phyloP scores from a whole-genome alignment of 1,140 invertebrate genomes.

The Lordiphosa collinella region DNA sequence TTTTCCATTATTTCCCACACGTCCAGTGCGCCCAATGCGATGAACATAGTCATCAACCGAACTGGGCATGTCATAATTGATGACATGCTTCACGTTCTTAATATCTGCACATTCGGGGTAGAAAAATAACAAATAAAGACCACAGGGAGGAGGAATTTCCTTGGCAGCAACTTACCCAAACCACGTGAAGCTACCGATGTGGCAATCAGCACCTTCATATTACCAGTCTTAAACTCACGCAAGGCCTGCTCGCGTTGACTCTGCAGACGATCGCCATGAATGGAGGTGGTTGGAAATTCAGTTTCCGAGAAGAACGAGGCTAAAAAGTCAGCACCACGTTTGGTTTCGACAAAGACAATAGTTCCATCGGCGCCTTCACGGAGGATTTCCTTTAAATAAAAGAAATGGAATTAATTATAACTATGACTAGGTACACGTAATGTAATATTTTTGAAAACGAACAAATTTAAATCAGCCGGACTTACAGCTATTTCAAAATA shows the following conservation, averaged over 20 bases:
- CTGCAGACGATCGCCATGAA: slow-evolving; percentile 95
- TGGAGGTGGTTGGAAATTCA: slow-evolving; percentile 89
- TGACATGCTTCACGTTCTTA: slow-evolving; percentile 88
- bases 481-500: too few species aligned
- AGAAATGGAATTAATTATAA: not conserved
- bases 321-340: slow-evolving; percentile 93
- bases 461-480: too few species aligned
- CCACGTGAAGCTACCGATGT: slow-evolving; percentile 96
- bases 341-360: slow-evolving; percentile 94
- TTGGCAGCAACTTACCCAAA: slow-evolving; percentile 85
- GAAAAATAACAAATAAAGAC: slow-evolving; percentile 88
- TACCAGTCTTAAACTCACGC: slow-evolving; percentile 88
- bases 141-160: slow-evolving; percentile 88
- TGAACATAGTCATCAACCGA: slow-evolving; percentile 96
- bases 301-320: slow-evolving; percentile 87
- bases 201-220: slow-evolving; percentile 90
- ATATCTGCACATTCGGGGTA: slow-evolving; percentile 43
- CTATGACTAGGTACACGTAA: too few species aligned
- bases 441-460: too few species aligned
- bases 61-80: slow-evolving; percentile 94
- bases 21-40: slow-evolving; percentile 95
- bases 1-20: slow-evolving; percentile 94
- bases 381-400: slow-evolving; percentile 49
- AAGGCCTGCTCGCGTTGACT: slow-evolving; percentile 93
- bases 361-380: slow-evolving; percentile 81